A percentile compares a stretch with the other conserved stretches of the same genome.
These are phyloP conservation scores for Luscinia luscinia DNA, from an alignment of 2,797 vertebrate genomes.

Conservation along the genomic window DNA sequence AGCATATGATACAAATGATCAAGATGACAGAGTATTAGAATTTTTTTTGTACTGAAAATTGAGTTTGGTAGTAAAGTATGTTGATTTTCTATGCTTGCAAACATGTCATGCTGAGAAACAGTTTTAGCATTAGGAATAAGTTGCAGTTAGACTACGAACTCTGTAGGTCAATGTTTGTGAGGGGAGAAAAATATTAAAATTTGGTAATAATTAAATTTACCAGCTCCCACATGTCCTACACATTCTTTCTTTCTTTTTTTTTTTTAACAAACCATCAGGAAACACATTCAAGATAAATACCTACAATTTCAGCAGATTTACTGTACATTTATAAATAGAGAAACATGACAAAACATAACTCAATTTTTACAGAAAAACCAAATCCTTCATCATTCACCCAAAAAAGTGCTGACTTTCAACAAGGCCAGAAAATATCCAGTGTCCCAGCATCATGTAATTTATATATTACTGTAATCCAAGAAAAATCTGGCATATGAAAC, in stretches of 20 bases:
- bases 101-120: slow-evolving; percentile 68
- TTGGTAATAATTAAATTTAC: slow-evolving; percentile 59
- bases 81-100: slow-evolving; percentile 54
- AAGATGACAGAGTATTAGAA: slow-evolving; percentile 34
- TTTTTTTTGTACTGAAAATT: slow-evolving; percentile 37
- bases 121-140: slow-evolving; percentile 51
- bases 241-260: not conserved
- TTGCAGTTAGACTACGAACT: slow-evolving; percentile 63
- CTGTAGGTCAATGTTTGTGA: slow-evolving; percentile 60
- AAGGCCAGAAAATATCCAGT: slow-evolving; percentile 69
- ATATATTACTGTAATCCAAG: slow-evolving; percentile 11
- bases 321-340: slow-evolving; percentile 74
- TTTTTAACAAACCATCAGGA: slow-evolving; percentile 59
- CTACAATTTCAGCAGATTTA: slow-evolving; percentile 62
- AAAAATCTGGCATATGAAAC: slow-evolving; percentile 30
- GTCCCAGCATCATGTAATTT: slow-evolving; percentile 51
- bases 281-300: slow-evolving; percentile 64
- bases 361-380: slow-evolving; percentile 50
- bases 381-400: slow-evolving; percentile 61
- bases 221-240: slow-evolving; percentile 53
- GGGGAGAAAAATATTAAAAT: slow-evolving; percentile 67
- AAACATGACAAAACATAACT: slow-evolving; percentile 71
- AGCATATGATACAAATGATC: slow-evolving; percentile 43
- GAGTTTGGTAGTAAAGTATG: slow-evolving; percentile 60
- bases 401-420: slow-evolving; percentile 83